Evolutionary conservation across 2,113 vertebrate genomes (phyloP).

Genomic region (Malurus alboscapulatus): DNA sequence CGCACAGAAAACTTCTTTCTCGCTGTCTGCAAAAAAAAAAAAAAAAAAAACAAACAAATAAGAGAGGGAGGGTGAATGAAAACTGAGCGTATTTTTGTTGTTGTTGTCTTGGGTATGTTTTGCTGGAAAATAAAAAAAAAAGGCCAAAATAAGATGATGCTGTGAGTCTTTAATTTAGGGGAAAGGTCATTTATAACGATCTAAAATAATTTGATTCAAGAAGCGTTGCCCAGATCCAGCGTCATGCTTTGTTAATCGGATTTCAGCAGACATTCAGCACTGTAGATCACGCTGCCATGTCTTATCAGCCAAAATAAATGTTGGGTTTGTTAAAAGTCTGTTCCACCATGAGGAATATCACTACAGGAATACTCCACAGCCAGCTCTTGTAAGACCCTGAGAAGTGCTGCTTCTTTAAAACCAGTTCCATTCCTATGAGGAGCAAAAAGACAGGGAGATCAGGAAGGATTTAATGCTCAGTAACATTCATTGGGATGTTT

Average conservation of each 20-base stretch:
- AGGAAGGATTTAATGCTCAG: neutral
- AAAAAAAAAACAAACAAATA: neutral
- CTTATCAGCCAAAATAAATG: neutral
- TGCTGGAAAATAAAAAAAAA: neutral
- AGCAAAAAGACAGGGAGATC: neutral
- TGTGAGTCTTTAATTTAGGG: neutral
- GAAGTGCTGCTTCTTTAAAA: neutral
- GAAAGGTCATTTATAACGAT: neutral
- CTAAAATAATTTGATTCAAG: neutral
- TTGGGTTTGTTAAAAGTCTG: neutral
- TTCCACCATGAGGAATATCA: neutral
- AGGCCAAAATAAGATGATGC: neutral
- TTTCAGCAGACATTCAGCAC: neutral
- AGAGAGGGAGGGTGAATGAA: neutral
- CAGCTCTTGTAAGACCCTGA: neutral
- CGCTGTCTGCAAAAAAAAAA: neutral
- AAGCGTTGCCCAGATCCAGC: neutral
- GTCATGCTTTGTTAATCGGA: neutral
- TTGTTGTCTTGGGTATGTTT: neutral
- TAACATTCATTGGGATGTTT: neutral
- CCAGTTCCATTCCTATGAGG: neutral
- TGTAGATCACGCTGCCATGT: neutral
- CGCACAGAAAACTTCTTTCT: conserved; percentile 26
- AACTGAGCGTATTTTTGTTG: neutral
- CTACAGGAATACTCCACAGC: neutral